These are phyloP conservation scores for Pseudopodoces humilis DNA, from an alignment of 2,113 vertebrate genomes.

Conservation along the genomic window DNA sequence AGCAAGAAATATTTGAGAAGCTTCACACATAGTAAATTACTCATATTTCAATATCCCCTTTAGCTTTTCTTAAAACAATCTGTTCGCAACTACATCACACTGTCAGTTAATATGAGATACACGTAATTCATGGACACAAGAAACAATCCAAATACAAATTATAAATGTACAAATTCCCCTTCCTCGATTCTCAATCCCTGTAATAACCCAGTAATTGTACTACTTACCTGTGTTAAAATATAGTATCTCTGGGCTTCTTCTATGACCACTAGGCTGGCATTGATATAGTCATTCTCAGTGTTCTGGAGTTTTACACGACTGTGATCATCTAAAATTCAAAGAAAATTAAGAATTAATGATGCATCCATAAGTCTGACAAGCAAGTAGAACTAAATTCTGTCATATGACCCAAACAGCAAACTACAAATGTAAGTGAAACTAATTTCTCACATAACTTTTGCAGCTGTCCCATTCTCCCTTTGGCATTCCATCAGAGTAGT, in stretches of 20 bases:
- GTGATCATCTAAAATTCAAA: slow-evolving; percentile 87
- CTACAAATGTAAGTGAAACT: background rate
- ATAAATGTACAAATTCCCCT: background rate
- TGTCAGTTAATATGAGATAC: background rate
- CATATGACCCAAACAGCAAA: background rate
- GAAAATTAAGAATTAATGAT: background rate
- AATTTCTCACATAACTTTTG: background rate
- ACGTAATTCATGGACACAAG: background rate
- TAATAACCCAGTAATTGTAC: background rate
- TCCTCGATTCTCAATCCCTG: background rate
- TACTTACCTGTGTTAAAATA: slow-evolving; percentile 92
- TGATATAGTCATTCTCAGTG: slow-evolving; percentile 95
- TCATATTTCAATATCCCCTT: background rate
- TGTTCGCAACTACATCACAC: background rate
- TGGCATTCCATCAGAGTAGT: background rate
- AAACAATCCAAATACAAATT: background rate
- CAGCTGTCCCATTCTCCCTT: background rate
- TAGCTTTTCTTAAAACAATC: background rate
- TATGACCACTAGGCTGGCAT: slow-evolving; percentile 89
- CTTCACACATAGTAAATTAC: background rate
- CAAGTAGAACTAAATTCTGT: background rate
- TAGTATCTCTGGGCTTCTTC: slow-evolving; percentile 92
- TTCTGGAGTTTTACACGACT: slow-evolving; percentile 93
- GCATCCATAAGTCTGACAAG: background rate
- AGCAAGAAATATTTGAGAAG: background rate